Evolutionary conservation across 2,888 invertebrate species (phyloP).

Genomic region (Tetranychus piercei): DNA sequence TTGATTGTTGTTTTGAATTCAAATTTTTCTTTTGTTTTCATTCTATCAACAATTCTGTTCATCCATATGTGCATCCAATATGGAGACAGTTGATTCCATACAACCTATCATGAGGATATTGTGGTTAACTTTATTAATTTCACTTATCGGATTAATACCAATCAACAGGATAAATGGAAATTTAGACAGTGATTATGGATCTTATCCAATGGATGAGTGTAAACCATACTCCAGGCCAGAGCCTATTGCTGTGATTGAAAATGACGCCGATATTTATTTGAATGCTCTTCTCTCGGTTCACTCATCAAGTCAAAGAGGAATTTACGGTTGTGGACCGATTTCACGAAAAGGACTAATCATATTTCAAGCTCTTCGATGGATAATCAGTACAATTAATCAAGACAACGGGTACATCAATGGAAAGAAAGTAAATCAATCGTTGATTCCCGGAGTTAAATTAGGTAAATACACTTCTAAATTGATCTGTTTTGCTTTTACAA

Average conservation of each 20-base stretch:
- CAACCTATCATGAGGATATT: not conserved
- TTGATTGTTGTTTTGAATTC: no score
- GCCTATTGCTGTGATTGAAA: slow-evolving; percentile 9
- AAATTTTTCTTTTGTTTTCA: no score
- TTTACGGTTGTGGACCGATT: slow-evolving; percentile 24
- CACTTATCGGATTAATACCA: not conserved
- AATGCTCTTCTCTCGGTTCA: slow-evolving; percentile 23
- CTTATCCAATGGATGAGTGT: not conserved
- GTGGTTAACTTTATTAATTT: not conserved
- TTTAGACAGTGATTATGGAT: not conserved
- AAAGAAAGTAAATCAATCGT: slow-evolving; percentile 29
- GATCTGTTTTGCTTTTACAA: no score
- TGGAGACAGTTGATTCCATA: no score
- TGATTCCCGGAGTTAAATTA: slow-evolving; percentile 32
- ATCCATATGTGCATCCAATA: no score
- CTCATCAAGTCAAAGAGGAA: slow-evolving; percentile 18
- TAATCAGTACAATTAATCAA: slow-evolving; percentile 31
- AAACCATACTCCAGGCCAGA: slow-evolving; percentile 5
- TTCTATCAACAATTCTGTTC: no score
- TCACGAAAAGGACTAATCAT: slow-evolving; percentile 29
- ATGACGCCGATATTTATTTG: slow-evolving; percentile 21
- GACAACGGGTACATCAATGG: slow-evolving; percentile 29
- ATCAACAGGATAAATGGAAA: not conserved
- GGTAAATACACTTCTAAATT: slow-evolving; percentile 28
- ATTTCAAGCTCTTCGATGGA: slow-evolving; percentile 31